phyloP scores from a whole-genome alignment of 1,140 invertebrate genomes.

The Antheraea mylitta region DNA sequence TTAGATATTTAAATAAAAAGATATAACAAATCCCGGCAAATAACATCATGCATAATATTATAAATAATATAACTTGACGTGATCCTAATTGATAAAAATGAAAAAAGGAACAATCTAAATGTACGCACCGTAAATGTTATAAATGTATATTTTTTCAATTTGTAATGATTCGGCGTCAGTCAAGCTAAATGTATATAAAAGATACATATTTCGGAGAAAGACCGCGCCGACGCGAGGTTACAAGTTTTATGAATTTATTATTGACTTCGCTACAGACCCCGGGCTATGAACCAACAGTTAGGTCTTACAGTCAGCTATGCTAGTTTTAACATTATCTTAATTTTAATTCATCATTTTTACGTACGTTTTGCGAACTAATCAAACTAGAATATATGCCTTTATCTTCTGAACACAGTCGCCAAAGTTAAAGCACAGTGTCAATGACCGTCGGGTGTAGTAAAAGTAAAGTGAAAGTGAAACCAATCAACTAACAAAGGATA shows the following conservation, averaged over 20 bases:
- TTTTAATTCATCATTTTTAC: neutral
- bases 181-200: neutral
- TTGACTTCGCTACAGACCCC: neutral
- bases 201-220: neutral
- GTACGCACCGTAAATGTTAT: neutral
- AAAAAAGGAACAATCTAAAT: neutral
- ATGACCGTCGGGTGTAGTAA: too few species aligned
- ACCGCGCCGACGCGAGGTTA: neutral
- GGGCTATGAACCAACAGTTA: neutral
- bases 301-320: neutral
- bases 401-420: neutral
- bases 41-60: too few species aligned
- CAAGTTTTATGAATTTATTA: slow-evolving; percentile 3
- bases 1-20: too few species aligned
- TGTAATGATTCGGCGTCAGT: neutral
- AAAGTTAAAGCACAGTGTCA: too few species aligned
- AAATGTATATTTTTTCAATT: slow-evolving; percentile 2
- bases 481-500: too few species aligned
- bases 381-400: too few species aligned
- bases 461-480: too few species aligned
- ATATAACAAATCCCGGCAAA: too few species aligned
- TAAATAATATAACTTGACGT: neutral
- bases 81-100: neutral
- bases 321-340: neutral
- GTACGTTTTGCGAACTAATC: too few species aligned